Percentiles rank a stretch among this genome's conserved stretches.
phyloP scores from a whole-genome alignment of 2,113 vertebrate species.

The Chelonoidis abingdonii region DNA sequence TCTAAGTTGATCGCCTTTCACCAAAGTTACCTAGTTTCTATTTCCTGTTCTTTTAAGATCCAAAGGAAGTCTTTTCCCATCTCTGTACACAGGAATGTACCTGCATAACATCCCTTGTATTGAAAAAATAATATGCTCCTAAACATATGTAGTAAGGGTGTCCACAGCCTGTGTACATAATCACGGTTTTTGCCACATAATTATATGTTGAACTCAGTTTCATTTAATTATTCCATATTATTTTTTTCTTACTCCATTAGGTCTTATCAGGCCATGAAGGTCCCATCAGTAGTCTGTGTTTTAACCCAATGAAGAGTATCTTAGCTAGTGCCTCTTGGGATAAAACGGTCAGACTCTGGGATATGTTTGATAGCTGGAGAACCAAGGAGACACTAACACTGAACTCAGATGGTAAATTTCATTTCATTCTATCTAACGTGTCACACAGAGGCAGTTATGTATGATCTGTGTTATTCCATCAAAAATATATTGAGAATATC shows the following conservation, averaged over 20 bases:
- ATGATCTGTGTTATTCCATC: neutral
- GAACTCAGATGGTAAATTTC: constrained; percentile 87
- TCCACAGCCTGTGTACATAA: fast-evolving
- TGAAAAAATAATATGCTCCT: neutral
- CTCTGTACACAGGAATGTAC: no score
- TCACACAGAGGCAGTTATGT: neutral
- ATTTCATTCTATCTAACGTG: neutral
- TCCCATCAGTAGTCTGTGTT: constrained; percentile 91
- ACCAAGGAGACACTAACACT: constrained; percentile 89
- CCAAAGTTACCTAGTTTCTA: neutral
- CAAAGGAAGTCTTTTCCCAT: neutral
- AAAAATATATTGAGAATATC: neutral
- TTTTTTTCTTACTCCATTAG: constrained; percentile 66
- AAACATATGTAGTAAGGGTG: neutral
- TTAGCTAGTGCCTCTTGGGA: constrained; percentile 98
- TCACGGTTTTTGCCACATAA: neutral
- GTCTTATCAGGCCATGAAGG: constrained; percentile 93
- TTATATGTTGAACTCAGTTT: neutral
- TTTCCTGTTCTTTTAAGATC: neutral
- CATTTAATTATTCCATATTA: neutral
- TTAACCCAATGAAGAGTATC: constrained; percentile 89
- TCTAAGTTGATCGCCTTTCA: neutral
- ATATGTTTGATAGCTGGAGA: constrained; percentile 98
- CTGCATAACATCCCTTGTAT: neutral
- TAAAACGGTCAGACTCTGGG: constrained; percentile 92